Evolutionary conservation across 2,113 vertebrate genomes (phyloP).

Genomic region (Apistogramma diplotaenia): DNA sequence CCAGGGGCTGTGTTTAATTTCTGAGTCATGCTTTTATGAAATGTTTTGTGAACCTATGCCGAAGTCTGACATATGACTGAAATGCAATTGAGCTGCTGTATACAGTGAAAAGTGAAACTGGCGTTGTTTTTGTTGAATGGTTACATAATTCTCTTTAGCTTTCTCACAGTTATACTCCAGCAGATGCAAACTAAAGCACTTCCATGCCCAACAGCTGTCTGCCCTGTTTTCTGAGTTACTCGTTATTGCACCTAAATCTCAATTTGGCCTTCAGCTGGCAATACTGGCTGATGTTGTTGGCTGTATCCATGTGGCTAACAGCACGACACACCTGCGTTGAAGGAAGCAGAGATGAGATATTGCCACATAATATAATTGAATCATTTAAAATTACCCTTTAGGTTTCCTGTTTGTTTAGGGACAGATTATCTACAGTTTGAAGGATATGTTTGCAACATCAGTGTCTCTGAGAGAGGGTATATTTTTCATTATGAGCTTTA

Average conservation of each 20-base stretch:
- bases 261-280: constrained; percentile 43
- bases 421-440: background rate
- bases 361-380: background rate
- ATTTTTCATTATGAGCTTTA: constrained; percentile 5
- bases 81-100: constrained; percentile 2
- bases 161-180: background rate
- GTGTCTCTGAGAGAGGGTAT: background rate
- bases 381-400: background rate
- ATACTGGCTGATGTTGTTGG: constrained; percentile 43
- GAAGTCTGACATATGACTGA: constrained; percentile 21
- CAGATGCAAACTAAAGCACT: constrained; percentile 22
- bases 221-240: constrained; percentile 35
- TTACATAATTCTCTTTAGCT: background rate
- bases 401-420: background rate
- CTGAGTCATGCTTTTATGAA: constrained; percentile 27
- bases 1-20: constrained; percentile 47
- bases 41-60: constrained; percentile 26
- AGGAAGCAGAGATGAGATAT: background rate
- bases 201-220: constrained; percentile 34
- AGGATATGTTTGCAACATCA: background rate
- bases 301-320: constrained; percentile 11
- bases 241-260: constrained; percentile 24
- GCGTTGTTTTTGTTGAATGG: constrained; percentile 2
- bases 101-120: constrained; percentile 1
- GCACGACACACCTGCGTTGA: constrained; percentile 38